These are phyloP conservation scores for Zaprionus taronus DNA, from an alignment of 1,140 invertebrate species.

Conservation along the genomic window DNA sequence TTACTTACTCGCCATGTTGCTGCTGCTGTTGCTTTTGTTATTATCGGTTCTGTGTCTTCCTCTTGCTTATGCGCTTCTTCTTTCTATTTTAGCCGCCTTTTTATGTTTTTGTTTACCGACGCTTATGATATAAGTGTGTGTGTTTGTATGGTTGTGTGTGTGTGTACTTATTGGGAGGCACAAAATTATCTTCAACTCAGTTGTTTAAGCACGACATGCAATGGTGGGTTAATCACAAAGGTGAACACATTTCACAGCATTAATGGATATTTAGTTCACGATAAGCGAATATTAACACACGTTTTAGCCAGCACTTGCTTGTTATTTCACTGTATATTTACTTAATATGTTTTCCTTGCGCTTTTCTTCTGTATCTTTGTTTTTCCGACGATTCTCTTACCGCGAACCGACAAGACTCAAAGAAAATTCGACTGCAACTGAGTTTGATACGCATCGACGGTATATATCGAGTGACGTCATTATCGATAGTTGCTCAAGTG, in stretches of 20 bases:
- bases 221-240: conserved; percentile 45
- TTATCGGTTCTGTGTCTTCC: not conserved
- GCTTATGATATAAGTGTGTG: conserved; percentile 33
- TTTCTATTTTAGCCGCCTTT: conserved; percentile 40
- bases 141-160: not conserved
- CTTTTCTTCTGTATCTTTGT: conserved; percentile 10
- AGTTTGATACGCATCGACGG: not conserved
- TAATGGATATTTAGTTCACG: conserved; percentile 13
- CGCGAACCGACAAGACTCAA: conserved; percentile 30
- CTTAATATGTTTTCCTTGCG: conserved; percentile 18
- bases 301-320: conserved; percentile 1
- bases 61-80: conserved; percentile 8
- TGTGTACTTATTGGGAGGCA: conserved; percentile 52
- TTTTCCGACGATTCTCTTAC: conserved; percentile 1
- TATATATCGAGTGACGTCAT: not conserved
- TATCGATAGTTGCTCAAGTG: conserved; percentile 35
- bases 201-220: conserved; percentile 33
- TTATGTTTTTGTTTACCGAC: conserved; percentile 33
- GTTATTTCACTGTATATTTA: conserved; percentile 10
- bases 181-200: conserved; percentile 29
- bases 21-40: conserved; percentile 47
- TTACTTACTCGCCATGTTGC: conserved; percentile 81
- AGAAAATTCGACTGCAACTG: conserved; percentile 47
- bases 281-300: conserved; percentile 3
- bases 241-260: conserved; percentile 72